Evolutionary conservation across 1,140 invertebrate species (phyloP), one percentile per base, ranked within the genome.

Genomic region (Macrocentrus cingulum): DNA sequence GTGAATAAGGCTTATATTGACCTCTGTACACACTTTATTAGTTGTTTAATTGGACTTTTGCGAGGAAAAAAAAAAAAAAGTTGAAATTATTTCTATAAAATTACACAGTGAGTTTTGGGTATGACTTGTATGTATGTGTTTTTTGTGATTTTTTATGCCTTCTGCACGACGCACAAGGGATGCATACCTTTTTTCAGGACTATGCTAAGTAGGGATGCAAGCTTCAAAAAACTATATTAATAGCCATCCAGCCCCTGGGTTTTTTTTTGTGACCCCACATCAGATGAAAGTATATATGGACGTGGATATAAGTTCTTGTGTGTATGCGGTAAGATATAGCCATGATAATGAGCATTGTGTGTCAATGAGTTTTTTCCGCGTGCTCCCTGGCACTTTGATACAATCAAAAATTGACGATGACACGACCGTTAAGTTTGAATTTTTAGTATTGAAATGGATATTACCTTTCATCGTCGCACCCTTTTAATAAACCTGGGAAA

Each of bases 201-300:
- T 75, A 79, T 79, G 75, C 71, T 77, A 77, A 78, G 69, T 65
- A 79, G 69, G 75, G 73, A 70, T 73, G 67, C 66, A 56, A 60
- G 56, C 60, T 50, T 67, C 67, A 70, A 72, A 76, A 72, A 69
- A 70, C n/a, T 59, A 74, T 72, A 76, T 74, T 77, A 75, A 79
- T 76, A 71, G 73, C 67, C 58, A 70, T 66, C 75, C 71, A 77
- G 75, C 75, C 75, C 70, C 66, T 67, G 18, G 64, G 62, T 64
- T 71, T 74, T 70, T 68, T 68, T 55, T 55, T 23, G n/a, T 13
- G 25, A 23, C 20, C 25, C 22, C 32, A n/a, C n/a, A n/a, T n/a
- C n/a, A n/a, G n/a, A n/a, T n/a, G n/a, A n/a, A n/a, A n/a, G n/a
- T n/a, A n/a, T n/a, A n/a, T 29, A 29, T 29, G 25, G 9, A 41